A percentile compares a stretch with the other conserved stretches of the same genome.
phyloP scores from a whole-genome alignment of 2,113 vertebrate genomes.

The Hippolais icterina region DNA sequence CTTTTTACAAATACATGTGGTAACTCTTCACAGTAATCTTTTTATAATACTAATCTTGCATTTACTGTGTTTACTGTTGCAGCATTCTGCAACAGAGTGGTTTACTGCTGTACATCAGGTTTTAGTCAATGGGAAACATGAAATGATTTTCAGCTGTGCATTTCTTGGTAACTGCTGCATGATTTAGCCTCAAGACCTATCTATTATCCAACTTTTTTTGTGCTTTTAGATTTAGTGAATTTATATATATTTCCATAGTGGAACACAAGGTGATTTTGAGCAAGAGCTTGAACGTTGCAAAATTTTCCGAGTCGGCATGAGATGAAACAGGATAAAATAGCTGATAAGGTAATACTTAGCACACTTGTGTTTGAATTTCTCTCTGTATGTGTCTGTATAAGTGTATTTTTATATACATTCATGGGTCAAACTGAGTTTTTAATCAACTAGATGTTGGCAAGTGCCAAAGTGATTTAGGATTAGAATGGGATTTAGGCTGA shows the following conservation, averaged over 20 bases:
- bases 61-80: background rate
- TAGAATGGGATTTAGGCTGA: background rate
- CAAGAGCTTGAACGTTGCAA: background rate
- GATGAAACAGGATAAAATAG: background rate
- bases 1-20: background rate
- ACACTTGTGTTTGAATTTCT: background rate
- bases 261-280: background rate
- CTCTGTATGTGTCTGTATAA: background rate
- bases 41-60: background rate
- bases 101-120: background rate
- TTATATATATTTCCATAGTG: background rate
- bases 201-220: background rate
- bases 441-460: background rate
- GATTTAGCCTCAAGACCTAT: background rate
- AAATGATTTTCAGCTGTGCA: background rate
- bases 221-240: background rate
- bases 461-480: background rate
- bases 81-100: background rate
- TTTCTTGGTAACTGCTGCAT: background rate
- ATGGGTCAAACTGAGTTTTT: slow-evolving; percentile 26
- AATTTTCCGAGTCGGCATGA: slow-evolving; percentile 9
- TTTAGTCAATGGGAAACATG: background rate
- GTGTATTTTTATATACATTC: background rate
- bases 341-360: background rate
- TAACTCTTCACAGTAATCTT: background rate